Base-by-base conservation (phyloP, 2,888 invertebrate species). In the Norana najaformis region DNA sequence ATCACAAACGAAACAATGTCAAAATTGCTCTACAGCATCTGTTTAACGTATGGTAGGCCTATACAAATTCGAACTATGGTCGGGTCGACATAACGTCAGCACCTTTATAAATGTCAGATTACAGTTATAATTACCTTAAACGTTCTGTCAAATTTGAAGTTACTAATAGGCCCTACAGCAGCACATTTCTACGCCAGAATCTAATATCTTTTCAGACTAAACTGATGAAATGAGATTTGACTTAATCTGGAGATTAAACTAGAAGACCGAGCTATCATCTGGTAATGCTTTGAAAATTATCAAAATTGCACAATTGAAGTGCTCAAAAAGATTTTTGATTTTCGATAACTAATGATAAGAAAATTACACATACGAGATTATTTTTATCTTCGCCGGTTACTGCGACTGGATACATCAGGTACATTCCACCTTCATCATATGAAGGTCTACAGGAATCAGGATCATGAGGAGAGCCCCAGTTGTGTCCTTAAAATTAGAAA, bases 391-490 rank as follows among this genome's bases (percentile, higher is more conserved):
- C 69, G 11, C 69, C 69, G 69, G 30, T n/a, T 8, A 69, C 69
- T 69, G 69, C 30, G n/a, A 69, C n/a, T 69, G 69, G 69, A n/a
- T n/a, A n/a, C 69, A 69, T 69, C 69, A 69, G n/a, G 69, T n/a
- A 69, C 16, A 11, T 30, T 69, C 69, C 69, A n/a, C 69, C 69
- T n/a, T n/a, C 6, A 69, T 30, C 30, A n/a, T 8, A 30, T n/a
- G 69, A n/a, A 30, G 69, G 69, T 69, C 3, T 11, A 69, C 30
- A 6, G 69, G 11, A 1, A 1, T n/a, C 69, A 69, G 69, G 11
- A 69, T 69, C 69, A n/a, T 69, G 69, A n/a, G 69, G 69, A 69
- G 69, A 30, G 69, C 69, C 69, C 69, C 69, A 69, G 69, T 69
- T 69, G 69, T 69, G 69, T 30, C 69, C 69, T 69, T 69, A n/a